Evolutionary conservation across 2,113 vertebrate species (phyloP).

Genomic region (Pelodiscus sinensis): DNA sequence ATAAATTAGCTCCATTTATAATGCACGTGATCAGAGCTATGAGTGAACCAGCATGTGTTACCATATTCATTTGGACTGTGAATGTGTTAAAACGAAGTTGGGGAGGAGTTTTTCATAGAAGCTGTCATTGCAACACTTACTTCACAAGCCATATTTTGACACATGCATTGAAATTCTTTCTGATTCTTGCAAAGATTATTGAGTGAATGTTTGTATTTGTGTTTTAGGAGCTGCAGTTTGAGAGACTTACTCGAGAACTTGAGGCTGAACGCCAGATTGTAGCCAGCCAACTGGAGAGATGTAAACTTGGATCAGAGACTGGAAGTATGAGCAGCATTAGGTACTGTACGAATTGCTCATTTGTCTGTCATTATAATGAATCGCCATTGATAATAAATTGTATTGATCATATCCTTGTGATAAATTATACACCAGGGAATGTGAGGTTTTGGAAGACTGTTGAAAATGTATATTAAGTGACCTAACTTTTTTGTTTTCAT

Average conservation of each 20-base stretch:
- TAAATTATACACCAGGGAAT: rapidly evolving
- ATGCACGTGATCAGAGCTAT: rapidly evolving
- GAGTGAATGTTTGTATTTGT: conserved; percentile 16
- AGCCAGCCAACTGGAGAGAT: conserved; percentile 96
- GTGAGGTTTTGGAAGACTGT: neutral
- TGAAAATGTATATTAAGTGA: neutral
- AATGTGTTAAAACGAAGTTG: neutral
- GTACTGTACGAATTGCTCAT: conserved; percentile 67
- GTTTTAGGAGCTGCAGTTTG: conserved; percentile 96
- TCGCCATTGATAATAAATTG: neutral
- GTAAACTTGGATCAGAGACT: conserved; percentile 96
- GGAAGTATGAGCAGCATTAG: conserved; percentile 99
- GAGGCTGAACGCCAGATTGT: conserved; percentile 98
- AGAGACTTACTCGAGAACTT: conserved; percentile 96
- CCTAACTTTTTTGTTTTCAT: conserved; percentile 2
- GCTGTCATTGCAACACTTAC: neutral
- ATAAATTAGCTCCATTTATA: rapidly evolving
- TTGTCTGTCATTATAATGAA: neutral
- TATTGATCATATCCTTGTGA: neutral
- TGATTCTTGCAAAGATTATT: neutral
- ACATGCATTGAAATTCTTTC: neutral
- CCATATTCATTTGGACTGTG: neutral
- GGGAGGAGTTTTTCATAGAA: neutral
- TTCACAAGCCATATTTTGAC: neutral
- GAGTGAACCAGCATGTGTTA: neutral